Evolutionary conservation across 1,140 invertebrate genomes (phyloP).

Genomic region (Aphaenogaster ashmeadi): DNA sequence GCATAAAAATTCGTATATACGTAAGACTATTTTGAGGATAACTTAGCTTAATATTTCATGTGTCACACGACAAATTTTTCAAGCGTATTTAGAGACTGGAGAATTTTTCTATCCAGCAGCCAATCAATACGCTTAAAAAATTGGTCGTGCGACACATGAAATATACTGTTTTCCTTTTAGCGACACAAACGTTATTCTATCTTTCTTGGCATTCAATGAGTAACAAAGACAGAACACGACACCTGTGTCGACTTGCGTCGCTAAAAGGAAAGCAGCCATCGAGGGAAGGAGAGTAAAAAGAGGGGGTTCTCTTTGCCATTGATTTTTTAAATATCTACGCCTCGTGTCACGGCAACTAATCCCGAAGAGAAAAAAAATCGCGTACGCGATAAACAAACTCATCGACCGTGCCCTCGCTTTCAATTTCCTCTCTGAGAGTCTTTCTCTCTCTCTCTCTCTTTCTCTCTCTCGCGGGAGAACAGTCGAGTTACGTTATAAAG

Average conservation of each 20-base stretch:
- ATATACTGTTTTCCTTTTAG: too few species aligned
- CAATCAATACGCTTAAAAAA: too few species aligned
- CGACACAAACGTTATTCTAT: too few species aligned
- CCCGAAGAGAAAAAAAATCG: background rate
- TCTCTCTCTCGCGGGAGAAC: background rate
- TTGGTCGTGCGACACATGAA: too few species aligned
- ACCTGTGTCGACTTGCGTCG: too few species aligned
- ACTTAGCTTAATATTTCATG: too few species aligned
- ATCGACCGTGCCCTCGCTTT: constrained; percentile 1
- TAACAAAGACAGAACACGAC: too few species aligned
- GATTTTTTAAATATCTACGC: background rate
- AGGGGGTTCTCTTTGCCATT: background rate
- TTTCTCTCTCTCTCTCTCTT: background rate
- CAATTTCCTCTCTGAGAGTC: constrained; percentile 8
- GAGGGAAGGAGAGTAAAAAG: background rate
- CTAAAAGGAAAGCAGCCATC: too few species aligned
- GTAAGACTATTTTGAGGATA: background rate
- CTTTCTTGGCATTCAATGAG: too few species aligned
- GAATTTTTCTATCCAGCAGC: too few species aligned
- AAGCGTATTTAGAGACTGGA: too few species aligned
- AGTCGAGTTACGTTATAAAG: constrained; percentile 21
- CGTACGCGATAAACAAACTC: background rate
- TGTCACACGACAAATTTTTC: too few species aligned
- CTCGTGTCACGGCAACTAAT: background rate
- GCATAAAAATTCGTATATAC: background rate